phyloP scores from a whole-genome alignment of 2,113 vertebrate genomes.

The Scomber colias region DNA sequence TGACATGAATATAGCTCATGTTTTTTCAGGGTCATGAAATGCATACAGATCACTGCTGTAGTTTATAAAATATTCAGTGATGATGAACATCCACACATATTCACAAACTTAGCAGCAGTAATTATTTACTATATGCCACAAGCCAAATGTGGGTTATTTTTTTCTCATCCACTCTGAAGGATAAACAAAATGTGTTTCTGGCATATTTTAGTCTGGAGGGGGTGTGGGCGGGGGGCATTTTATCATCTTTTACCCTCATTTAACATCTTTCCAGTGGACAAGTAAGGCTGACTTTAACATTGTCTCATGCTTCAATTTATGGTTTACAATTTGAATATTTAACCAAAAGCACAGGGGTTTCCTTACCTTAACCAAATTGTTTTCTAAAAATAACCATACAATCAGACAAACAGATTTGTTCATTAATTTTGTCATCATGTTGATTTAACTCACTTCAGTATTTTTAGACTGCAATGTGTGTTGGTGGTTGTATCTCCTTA shows the following conservation, averaged over 20 bases:
- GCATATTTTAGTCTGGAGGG: neutral
- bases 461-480: neutral
- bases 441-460: neutral
- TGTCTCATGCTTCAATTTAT: neutral
- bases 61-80: neutral
- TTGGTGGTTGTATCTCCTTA: neutral
- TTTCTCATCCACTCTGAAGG: neutral
- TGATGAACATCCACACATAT: neutral
- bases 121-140: slow-evolving; percentile 11
- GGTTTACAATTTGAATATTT: neutral
- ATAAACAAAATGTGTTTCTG: neutral
- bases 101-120: neutral
- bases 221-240: neutral
- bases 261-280: neutral
- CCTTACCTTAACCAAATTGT: neutral
- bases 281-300: neutral
- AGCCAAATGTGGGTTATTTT: neutral
- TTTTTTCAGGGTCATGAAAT: neutral
- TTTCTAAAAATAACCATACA: neutral
- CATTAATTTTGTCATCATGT: neutral
- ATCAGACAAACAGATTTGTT: neutral
- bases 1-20: too few species aligned
- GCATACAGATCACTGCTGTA: neutral
- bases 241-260: neutral
- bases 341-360: neutral